Base-by-base conservation (phyloP, 2,888 invertebrate genomes). In the Lycia hirtaria region DNA sequence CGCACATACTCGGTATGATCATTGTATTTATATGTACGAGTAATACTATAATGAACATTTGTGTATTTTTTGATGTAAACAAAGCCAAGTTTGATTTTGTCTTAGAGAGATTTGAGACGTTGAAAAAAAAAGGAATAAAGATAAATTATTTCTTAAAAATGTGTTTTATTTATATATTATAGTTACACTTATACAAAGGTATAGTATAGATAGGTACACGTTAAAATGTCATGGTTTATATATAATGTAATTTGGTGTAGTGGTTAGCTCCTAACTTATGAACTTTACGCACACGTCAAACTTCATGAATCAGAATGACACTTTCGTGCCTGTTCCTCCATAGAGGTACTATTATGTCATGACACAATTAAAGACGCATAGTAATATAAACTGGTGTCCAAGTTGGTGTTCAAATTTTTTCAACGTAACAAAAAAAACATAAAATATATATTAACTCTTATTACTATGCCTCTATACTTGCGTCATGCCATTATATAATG, bases 31-130 rank as follows among this genome's bases (percentile, higher is more conserved):
- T 84, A 73, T 85, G 83, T 86, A 84, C 80, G 79, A 73, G 82
- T 86, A 56, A 37, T 59, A 41, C 78, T 45, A 32, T 45, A 82
- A 85, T 84, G 77, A 82, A 87, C 80, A 87, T 87, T 88, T 89
- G 88, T 91, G 89, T 92, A 90, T 88, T 91, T 89, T 90, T 91
- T 85, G 78, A 88, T 91, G 91, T 92, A 88, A 41, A 87, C 85
- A 88, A 88, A 88, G 85, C 88, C 81, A 90, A 88, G 85, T 89
- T 91, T 90, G 88, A 87, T 90, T 41, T 91, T 85, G 85, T 87
- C 86, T 88, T 90, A 91, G 89, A 86, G 87, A 87, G 85, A 90
- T 85, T 88, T 84, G 85, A 89, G 87, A 90, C 84, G 81, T 87
- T 87, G 70, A 78, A 73, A 87, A 73, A 87, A 87, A 88, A 88